Evolutionary conservation across 2,113 vertebrate genomes (phyloP), one percentile per base, ranked within the genome.

Genomic region (Todiramphus chloris): DNA sequence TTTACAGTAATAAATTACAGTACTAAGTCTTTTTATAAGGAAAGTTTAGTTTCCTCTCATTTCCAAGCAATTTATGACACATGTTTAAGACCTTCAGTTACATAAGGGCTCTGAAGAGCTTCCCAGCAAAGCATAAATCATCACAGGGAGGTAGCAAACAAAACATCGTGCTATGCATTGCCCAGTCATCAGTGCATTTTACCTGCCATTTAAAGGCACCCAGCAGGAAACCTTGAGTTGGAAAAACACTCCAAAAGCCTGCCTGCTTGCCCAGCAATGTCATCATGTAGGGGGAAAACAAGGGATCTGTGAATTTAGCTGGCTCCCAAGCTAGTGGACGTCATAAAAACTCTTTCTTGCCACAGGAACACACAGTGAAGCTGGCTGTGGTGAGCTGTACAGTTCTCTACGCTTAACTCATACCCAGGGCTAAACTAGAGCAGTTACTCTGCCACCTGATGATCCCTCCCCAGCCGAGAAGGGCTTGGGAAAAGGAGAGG

Each of bases 1-100:
- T 97, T 96, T 97, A 92, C 87, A 50, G 80, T 60, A 94, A 97
- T 96, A 97, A 94, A 97, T 96, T 96, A 91, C 84, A 89, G 76
- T 31, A 64, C 50, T 90, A 39, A 43, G 75, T 43, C 89, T 95
- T 96, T 92, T 89, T 81, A 90, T 51, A 53, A 48, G 75, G 78
- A 68, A 95, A 95, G 90, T 77, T 87, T 68, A 89, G 82, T 82
- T 94, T 97, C 87, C 81, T 88, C 92, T 95, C 79, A 46, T 92
- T 96, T 95, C 93, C 39, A 59, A 78, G 82, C 79, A 74, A 93
- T 86, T 97, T 90, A 46, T 75, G 83, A 84, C 85, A 82, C 33
- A 89, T 82, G 39, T 93, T 94, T 84, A 91, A 43, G 5, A 51
- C 75, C 39, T 80, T 90, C 55, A 69, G 66, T 69, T 90, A 62